Percentiles rank a stretch among this genome's conserved stretches.
Conservation (phyloP, 2,888 invertebrate genomes). For the Noctuana brunneofusca region DNA sequence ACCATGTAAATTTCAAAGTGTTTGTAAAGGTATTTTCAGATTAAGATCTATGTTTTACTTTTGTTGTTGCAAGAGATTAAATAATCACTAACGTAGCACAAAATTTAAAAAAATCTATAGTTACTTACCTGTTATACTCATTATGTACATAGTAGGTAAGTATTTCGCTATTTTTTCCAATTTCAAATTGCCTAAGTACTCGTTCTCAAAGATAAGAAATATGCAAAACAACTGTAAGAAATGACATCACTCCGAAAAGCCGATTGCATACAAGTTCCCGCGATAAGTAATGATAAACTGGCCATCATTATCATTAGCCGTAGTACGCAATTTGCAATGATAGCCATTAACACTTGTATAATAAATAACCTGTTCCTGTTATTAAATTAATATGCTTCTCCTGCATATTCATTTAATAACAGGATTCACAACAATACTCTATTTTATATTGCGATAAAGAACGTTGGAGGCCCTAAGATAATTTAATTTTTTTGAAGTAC, state of each 20-base stretch:
- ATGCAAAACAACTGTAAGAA: slow-evolving; percentile 10
- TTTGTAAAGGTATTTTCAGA: too few relatives aligned
- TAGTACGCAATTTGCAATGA: slow-evolving; percentile 32
- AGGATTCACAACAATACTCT: too few relatives aligned
- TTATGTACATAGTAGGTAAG: too few relatives aligned
- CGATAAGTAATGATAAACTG: slow-evolving; percentile 26
- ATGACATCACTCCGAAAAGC: slow-evolving; percentile 23
- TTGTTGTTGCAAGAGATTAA: too few relatives aligned
- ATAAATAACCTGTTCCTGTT: slow-evolving; percentile 24
- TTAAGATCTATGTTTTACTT: too few relatives aligned
- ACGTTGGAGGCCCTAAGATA: too few relatives aligned
- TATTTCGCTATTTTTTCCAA: background rate
- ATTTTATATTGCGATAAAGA: too few relatives aligned
- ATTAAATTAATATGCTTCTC: slow-evolving; percentile 14
- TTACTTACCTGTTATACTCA: too few relatives aligned
- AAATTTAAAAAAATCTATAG: too few relatives aligned
- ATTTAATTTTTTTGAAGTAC: too few relatives aligned
- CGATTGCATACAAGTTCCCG: slow-evolving; percentile 17
- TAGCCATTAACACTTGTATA: slow-evolving; percentile 28
- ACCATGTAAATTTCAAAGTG: too few relatives aligned
- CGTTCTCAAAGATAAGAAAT: background rate
- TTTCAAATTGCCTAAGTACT: background rate
- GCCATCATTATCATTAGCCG: slow-evolving; percentile 27
- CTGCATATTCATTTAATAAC: background rate
- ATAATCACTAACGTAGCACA: too few relatives aligned